Evolutionary conservation across 2,113 vertebrate species (phyloP).

Genomic region (Halichoerus grypus): DNA sequence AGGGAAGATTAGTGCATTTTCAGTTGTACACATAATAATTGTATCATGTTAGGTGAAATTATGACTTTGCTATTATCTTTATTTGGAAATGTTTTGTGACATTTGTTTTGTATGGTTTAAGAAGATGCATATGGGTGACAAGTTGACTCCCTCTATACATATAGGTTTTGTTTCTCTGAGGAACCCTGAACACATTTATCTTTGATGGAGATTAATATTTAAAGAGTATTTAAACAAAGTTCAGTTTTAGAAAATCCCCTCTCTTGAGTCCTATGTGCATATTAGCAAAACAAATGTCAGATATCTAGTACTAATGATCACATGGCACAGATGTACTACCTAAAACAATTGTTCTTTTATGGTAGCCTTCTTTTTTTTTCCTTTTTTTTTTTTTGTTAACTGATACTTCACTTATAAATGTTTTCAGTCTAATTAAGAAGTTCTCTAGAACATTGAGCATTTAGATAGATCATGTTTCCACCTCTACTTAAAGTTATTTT

Average conservation of each 20-base stretch:
- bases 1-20: not conserved
- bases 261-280: not conserved
- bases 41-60: not conserved
- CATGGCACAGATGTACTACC: not conserved
- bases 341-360: not conserved
- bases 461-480: not conserved
- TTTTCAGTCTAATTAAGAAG: not conserved
- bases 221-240: not conserved
- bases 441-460: not conserved
- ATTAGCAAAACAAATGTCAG: not conserved
- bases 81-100: not conserved
- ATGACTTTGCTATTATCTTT: not conserved
- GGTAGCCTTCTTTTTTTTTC: not conserved
- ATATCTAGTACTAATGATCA: not conserved
- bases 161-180: not conserved
- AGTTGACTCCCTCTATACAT: not conserved
- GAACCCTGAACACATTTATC: not conserved
- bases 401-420: not conserved
- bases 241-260: not conserved
- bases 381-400: not conserved
- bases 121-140: not conserved
- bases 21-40: not conserved
- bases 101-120: not conserved
- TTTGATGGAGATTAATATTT: not conserved
- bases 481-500: not conserved